These are phyloP conservation scores for Prunella himalayana DNA, from an alignment of 2,113 vertebrate species.

Conservation along the genomic window DNA sequence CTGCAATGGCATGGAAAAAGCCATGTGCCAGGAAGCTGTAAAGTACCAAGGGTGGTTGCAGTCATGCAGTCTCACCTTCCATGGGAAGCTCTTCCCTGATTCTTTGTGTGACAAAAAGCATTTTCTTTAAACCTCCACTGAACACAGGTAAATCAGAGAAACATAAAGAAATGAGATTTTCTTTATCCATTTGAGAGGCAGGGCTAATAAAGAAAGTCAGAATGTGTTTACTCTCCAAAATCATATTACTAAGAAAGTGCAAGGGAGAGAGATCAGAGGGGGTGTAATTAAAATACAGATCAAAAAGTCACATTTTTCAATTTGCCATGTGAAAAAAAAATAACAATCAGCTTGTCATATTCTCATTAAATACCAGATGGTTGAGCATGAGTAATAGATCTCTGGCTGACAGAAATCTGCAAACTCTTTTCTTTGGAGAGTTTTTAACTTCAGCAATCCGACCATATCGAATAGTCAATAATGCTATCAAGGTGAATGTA, in stretches of 20 bases:
- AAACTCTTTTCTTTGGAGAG: constrained; percentile 71
- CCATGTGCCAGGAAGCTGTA: neutral
- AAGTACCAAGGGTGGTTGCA: neutral
- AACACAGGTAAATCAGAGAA: neutral
- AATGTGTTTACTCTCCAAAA: constrained; percentile 46
- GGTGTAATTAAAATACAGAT: constrained; percentile 76
- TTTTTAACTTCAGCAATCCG: constrained; percentile 62
- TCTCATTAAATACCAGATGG: constrained; percentile 82
- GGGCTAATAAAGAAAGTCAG: constrained; percentile 17
- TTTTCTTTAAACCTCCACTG: neutral
- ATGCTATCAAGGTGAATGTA: constrained; percentile 45
- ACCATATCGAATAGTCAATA: constrained; percentile 39
- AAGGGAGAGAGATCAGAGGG: constrained; percentile 68
- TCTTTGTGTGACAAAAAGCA: neutral
- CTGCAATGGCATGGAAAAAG: neutral
- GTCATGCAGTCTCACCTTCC: neutral
- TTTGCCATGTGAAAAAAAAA: constrained; percentile 76
- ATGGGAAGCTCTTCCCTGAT: neutral
- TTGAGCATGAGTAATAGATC: constrained; percentile 78
- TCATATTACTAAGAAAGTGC: constrained; percentile 41
- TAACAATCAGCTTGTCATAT: constrained; percentile 78
- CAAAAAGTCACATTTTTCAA: constrained; percentile 76
- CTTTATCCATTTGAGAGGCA: neutral
- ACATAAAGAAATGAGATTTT: neutral
- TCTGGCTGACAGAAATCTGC: constrained; percentile 72